These are phyloP conservation scores for Sesia bembeciformis DNA, from an alignment of 2,888 invertebrate species.

Conservation along the genomic window DNA sequence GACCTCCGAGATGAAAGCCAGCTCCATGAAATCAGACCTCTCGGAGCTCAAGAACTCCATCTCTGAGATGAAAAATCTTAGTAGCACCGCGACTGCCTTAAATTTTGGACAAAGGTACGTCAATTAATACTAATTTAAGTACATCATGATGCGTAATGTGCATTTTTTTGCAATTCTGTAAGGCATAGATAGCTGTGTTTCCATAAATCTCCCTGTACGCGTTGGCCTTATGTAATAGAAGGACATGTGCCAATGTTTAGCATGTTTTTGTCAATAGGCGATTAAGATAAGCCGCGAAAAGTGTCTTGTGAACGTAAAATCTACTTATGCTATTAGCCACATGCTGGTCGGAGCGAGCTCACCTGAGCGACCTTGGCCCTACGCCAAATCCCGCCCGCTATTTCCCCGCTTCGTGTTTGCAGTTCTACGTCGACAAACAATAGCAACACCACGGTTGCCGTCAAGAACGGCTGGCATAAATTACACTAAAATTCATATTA, in stretches of 20 bases:
- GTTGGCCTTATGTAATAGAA: conserved; percentile 15
- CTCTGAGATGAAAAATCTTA: conserved; percentile 88
- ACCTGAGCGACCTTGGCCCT: conserved; percentile 69
- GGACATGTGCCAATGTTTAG: conserved; percentile 28
- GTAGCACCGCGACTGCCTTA: conserved; percentile 54
- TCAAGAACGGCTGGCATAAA: neutral
- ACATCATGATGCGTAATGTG: neutral
- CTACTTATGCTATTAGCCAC: conserved; percentile 9
- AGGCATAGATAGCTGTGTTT: no score
- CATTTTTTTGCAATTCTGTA: neutral
- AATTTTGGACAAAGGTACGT: conserved; percentile 59
- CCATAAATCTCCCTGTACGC: no score
- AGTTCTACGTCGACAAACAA: conserved; percentile 67
- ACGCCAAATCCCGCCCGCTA: conserved; percentile 59
- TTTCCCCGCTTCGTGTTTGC: conserved; percentile 55
- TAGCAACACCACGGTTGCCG: conserved; percentile 50
- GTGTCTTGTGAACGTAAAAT: conserved; percentile 5
- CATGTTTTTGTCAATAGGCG: conserved; percentile 35
- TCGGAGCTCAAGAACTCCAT: conserved; percentile 87
- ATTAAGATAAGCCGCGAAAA: conserved; percentile 6
- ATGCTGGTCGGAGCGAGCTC: conserved; percentile 47
- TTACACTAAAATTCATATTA: neutral
- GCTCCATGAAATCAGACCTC: conserved; percentile 86
- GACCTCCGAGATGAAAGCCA: conserved; percentile 85
- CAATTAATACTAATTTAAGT: neutral